These are phyloP conservation scores for Listronotus bonariensis DNA, from an alignment of 1,140 invertebrate genomes.

Conservation along the genomic window DNA sequence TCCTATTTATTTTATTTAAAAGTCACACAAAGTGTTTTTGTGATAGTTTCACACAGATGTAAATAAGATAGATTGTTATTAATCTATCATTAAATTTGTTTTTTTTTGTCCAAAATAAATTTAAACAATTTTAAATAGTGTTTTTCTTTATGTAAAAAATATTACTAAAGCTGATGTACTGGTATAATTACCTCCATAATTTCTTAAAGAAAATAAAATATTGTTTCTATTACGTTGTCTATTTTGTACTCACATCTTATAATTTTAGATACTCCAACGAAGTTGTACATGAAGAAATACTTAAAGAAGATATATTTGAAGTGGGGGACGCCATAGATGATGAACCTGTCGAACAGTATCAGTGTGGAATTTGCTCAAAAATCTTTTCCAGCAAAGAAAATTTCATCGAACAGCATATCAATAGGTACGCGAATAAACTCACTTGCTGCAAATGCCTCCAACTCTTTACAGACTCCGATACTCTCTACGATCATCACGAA, in stretches of 20 bases:
- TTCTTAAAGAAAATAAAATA: too few relatives aligned
- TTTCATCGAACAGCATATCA: constrained; percentile 48
- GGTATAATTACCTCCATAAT: too few relatives aligned
- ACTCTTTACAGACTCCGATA: constrained; percentile 42
- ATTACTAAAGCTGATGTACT: too few relatives aligned
- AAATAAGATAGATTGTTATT: too few relatives aligned
- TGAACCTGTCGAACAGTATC: constrained; percentile 34
- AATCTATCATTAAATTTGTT: too few relatives aligned
- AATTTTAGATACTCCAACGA: constrained; percentile 7
- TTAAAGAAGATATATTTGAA: constrained; percentile 5
- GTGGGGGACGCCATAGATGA: not conserved
- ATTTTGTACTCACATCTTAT: not conserved
- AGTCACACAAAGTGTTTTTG: too few relatives aligned
- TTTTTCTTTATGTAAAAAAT: too few relatives aligned
- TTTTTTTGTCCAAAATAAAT: too few relatives aligned
- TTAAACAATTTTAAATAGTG: too few relatives aligned
- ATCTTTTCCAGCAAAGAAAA: constrained; percentile 43
- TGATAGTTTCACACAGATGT: too few relatives aligned
- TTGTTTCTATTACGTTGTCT: too few relatives aligned
- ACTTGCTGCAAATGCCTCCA: constrained; percentile 48
- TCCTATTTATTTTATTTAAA: too few relatives aligned
- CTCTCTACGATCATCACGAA: constrained; percentile 50
- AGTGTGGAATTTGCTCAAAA: constrained; percentile 44
- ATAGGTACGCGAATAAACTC: constrained; percentile 41
- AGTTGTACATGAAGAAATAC: not conserved